phyloP scores from a whole-genome alignment of 2,113 vertebrate genomes.

The Okapia johnstoni region DNA sequence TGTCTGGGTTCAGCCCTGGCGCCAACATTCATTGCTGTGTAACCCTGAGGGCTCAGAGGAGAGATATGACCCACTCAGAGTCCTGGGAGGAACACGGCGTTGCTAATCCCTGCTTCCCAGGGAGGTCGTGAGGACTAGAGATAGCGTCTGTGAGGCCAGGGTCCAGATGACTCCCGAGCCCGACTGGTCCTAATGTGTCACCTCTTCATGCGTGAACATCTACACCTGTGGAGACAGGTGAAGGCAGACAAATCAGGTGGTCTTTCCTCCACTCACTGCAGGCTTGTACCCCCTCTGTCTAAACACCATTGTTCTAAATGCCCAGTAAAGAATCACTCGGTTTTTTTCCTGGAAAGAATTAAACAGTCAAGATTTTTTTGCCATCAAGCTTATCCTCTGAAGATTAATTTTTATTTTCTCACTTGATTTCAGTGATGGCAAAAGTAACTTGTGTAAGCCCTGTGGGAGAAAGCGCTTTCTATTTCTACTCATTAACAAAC shows the following conservation, averaged over 20 bases:
- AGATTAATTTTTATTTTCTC: neutral
- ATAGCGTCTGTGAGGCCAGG: neutral
- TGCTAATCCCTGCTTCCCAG: neutral
- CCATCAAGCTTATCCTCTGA: neutral
- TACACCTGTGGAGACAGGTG: neutral
- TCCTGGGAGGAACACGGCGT: neutral
- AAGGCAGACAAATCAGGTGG: neutral
- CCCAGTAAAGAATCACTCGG: neutral
- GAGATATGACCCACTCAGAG: neutral
- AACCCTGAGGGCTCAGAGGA: neutral
- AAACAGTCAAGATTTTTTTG: neutral
- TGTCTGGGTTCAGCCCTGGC: neutral
- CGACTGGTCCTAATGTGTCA: rapidly evolving
- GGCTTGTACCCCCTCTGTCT: neutral
- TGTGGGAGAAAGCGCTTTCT: neutral
- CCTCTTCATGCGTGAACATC: rapidly evolving
- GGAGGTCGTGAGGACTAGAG: neutral
- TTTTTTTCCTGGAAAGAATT: neutral
- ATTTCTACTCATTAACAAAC: neutral
- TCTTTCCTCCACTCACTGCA: neutral
- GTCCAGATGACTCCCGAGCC: neutral
- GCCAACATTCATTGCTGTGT: rapidly evolving
- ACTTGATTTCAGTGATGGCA: neutral
- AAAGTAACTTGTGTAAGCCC: neutral
- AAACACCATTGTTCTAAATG: neutral